Conservation (phyloP, 1,140 invertebrate species). For the Notospermus geniculatus region DNA sequence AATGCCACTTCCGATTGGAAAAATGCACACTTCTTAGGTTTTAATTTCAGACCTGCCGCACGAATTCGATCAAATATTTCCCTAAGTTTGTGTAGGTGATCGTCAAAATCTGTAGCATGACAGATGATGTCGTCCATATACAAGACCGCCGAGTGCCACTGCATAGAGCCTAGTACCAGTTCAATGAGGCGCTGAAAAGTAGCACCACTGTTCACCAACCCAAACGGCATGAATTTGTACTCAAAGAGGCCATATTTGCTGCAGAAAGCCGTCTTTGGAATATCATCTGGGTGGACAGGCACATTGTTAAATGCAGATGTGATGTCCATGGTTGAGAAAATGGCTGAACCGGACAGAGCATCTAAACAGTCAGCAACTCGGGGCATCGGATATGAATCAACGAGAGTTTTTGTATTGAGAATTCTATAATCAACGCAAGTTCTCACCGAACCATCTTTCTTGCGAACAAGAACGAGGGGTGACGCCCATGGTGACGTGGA, state of each 20-base stretch:
- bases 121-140: conserved; percentile 1
- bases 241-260: conserved; percentile 1
- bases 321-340: conserved; percentile 55
- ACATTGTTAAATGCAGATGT: conserved; percentile 41
- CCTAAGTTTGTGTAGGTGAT: neutral
- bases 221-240: conserved; percentile 7
- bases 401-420: conserved; percentile 49
- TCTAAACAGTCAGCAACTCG: conserved; percentile 53
- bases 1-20: conserved; percentile 28
- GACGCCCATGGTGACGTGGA: conserved; percentile 6
- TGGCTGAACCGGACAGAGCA: conserved; percentile 36
- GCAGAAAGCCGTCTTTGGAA: conserved; percentile 36
- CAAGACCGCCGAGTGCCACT: neutral
- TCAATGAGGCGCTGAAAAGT: conserved; percentile 27
- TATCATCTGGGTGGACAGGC: conserved; percentile 32
- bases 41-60: conserved; percentile 50
- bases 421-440: conserved; percentile 56
- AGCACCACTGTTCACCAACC: conserved; percentile 16
- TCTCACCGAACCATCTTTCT: conserved; percentile 17
- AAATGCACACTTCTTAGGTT: conserved; percentile 55
- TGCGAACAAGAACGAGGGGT: conserved; percentile 4
- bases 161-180: neutral
- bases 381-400: conserved; percentile 60
- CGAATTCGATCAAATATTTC: neutral
- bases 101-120: neutral